These are phyloP conservation scores for Lochmaea capreae DNA, from an alignment of 2,888 invertebrate species.

Conservation along the genomic window DNA sequence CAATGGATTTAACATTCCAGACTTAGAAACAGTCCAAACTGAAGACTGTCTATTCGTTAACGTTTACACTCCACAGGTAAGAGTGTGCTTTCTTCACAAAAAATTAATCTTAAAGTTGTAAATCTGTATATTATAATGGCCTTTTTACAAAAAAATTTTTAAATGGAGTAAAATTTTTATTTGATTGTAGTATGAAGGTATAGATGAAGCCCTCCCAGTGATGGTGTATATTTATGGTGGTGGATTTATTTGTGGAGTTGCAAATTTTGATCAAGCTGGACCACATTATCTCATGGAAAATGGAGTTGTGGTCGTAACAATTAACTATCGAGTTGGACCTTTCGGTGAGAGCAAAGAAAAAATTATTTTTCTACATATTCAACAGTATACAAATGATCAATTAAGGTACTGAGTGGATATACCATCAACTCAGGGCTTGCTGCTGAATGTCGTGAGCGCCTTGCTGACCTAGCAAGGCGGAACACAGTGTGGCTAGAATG, in stretches of 20 bases:
- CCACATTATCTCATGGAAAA: constrained; percentile 59
- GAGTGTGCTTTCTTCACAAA: too few species aligned
- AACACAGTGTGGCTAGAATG: too few species aligned
- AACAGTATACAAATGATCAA: too few species aligned
- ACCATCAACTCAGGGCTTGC: too few species aligned
- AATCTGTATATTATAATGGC: too few species aligned
- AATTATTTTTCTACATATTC: too few species aligned
- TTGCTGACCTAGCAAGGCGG: too few species aligned
- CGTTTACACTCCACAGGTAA: constrained; percentile 36
- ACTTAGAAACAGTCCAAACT: constrained; percentile 19
- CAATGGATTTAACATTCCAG: not conserved
- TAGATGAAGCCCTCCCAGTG: constrained; percentile 54
- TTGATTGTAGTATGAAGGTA: constrained; percentile 18
- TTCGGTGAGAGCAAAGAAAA: constrained; percentile 42
- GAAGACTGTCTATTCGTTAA: constrained; percentile 40
- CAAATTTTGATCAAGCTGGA: constrained; percentile 51
- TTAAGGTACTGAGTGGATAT: too few species aligned
- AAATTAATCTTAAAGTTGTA: too few species aligned
- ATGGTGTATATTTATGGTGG: constrained; percentile 64
- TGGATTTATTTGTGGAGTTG: constrained; percentile 59
- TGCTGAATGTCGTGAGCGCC: too few species aligned
- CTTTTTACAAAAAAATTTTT: not conserved
- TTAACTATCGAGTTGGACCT: constrained; percentile 53
- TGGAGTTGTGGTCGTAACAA: constrained; percentile 53
- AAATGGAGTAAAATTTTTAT: too few species aligned